Conservation (phyloP, 2,797 vertebrate species). For the Enteromius argenteus region DNA sequence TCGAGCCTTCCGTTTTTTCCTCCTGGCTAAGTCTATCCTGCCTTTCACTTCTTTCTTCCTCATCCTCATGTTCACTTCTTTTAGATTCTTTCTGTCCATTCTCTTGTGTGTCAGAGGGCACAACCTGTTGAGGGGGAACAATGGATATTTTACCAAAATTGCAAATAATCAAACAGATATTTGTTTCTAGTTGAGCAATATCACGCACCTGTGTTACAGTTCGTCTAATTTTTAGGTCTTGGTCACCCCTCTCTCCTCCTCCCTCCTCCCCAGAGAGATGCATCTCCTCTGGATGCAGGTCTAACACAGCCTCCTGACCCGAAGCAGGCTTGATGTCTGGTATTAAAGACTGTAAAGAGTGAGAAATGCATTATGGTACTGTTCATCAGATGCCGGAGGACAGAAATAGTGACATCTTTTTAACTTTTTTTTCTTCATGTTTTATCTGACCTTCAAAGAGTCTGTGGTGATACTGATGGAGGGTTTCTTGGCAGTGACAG, state of each 20-base stretch:
- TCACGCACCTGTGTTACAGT: slow-evolving; percentile 89
- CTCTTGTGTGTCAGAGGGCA: slow-evolving; percentile 85
- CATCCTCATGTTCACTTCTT: slow-evolving; percentile 75
- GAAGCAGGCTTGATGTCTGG: slow-evolving; percentile 85
- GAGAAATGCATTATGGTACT: background rate
- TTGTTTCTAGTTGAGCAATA: background rate
- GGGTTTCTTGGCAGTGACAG: slow-evolving; percentile 89
- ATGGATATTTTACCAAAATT: background rate
- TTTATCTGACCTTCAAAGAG: slow-evolving; percentile 84
- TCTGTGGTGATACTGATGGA: slow-evolving; percentile 95
- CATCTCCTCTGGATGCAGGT: slow-evolving; percentile 89
- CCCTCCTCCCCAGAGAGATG: slow-evolving; percentile 88
- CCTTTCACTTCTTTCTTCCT: slow-evolving; percentile 66
- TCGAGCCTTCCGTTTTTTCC: slow-evolving; percentile 69
- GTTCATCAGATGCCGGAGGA: background rate
- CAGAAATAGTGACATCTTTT: background rate
- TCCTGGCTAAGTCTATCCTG: slow-evolving; percentile 63
- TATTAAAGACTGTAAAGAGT: slow-evolving; percentile 84
- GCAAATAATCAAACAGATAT: background rate
- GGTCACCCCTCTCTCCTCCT: slow-evolving; percentile 78
- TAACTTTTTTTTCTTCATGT: background rate
- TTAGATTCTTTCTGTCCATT: slow-evolving; percentile 86
- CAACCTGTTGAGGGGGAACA: slow-evolving; percentile 75
- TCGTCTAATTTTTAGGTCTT: slow-evolving; percentile 90
- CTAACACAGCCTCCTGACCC: slow-evolving; percentile 87